These are phyloP conservation scores for Plotosus lineatus DNA, from an alignment of 2,113 vertebrate genomes.

Conservation along the genomic window DNA sequence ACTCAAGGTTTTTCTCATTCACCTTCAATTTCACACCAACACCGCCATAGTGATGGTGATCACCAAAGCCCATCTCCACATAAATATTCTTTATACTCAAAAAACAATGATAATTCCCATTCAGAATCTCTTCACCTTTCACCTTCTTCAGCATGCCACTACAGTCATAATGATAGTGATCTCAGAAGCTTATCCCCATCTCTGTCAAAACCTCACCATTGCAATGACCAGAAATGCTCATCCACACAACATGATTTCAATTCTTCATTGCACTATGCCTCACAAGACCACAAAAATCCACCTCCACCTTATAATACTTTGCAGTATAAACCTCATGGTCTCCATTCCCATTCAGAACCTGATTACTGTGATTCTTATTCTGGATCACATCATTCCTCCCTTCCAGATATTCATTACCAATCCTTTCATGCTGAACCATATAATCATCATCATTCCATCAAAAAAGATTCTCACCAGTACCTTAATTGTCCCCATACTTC, in stretches of 20 bases:
- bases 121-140: slow-evolving; percentile 24
- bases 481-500: not conserved
- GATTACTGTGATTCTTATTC: slow-evolving; percentile 9
- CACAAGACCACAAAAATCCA: not conserved
- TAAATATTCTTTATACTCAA: slow-evolving; percentile 2
- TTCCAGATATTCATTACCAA: slow-evolving; percentile 24
- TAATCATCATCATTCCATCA: slow-evolving; percentile 18
- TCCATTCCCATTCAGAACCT: slow-evolving; percentile 21
- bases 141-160: not conserved
- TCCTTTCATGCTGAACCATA: slow-evolving; percentile 29
- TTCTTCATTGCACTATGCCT: slow-evolving; percentile 22
- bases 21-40: slow-evolving; percentile 13
- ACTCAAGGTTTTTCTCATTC: not conserved
- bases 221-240: slow-evolving; percentile 39
- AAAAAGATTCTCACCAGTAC: not conserved
- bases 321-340: not conserved
- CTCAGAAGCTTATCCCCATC: slow-evolving; percentile 5
- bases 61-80: slow-evolving; percentile 22
- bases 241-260: not conserved
- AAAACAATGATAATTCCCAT: not conserved
- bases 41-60: slow-evolving; percentile 25
- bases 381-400: slow-evolving; percentile 20
- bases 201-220: slow-evolving; percentile 27
- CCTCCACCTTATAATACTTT: slow-evolving; percentile 1
- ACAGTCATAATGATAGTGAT: slow-evolving; percentile 31